Conservation (phyloP, 2,113 vertebrate species). For the Carettochelys insculpta region DNA sequence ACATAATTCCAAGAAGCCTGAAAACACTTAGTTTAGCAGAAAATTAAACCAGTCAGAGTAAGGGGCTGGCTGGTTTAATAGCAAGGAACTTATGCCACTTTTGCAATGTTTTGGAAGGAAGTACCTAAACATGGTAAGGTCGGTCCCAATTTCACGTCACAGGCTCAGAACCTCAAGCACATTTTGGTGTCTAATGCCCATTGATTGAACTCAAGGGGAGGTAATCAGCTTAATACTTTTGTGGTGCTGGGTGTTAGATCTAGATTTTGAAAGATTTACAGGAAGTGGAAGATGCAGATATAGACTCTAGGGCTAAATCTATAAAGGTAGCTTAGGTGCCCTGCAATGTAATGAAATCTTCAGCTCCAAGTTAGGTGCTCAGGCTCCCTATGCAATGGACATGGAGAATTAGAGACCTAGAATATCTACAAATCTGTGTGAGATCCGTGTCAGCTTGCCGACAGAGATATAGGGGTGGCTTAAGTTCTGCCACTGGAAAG, state of each 20-base stretch:
- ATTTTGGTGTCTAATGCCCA: too few relatives aligned
- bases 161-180: not conserved
- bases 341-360: not conserved
- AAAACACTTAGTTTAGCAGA: not conserved
- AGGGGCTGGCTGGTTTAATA: not conserved
- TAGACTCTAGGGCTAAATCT: not conserved
- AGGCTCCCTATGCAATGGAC: not conserved
- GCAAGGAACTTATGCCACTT: not conserved
- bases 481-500: not conserved
- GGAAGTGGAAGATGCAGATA: not conserved
- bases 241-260: not conserved
- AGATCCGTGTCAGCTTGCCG: not conserved
- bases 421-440: not conserved
- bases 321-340: not conserved
- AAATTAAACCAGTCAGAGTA: not conserved
- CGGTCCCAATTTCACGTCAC: not conserved
- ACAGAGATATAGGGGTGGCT: not conserved
- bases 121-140: not conserved
- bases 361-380: not conserved
- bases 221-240: not conserved
- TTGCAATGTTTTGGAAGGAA: not conserved
- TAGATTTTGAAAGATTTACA: not conserved
- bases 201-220: not conserved
- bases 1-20: rapidly evolving
- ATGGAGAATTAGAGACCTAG: not conserved